Conservation (phyloP, 2,113 vertebrate species). For the Mohoua ochrocephala region DNA sequence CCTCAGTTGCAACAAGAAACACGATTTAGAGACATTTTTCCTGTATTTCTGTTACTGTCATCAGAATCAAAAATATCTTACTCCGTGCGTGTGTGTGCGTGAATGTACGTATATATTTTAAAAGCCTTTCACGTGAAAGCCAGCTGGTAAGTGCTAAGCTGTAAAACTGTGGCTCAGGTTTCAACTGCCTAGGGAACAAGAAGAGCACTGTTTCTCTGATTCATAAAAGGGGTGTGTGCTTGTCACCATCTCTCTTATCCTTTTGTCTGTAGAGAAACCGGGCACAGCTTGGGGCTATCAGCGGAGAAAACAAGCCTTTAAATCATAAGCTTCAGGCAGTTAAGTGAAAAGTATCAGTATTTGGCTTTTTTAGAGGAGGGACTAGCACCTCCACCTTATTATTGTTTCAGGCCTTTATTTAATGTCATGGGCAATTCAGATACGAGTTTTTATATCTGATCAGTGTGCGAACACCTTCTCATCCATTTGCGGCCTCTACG, state of each 20-base stretch:
- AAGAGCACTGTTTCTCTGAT: conserved; percentile 35
- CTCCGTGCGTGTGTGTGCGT: background rate
- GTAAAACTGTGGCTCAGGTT: conserved; percentile 42
- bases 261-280: conserved; percentile 19
- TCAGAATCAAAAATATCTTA: background rate
- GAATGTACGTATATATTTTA: background rate
- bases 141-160: conserved; percentile 34
- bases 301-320: conserved; percentile 24
- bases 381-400: background rate
- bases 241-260: conserved; percentile 40
- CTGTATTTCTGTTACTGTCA: background rate
- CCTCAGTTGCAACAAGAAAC: background rate
- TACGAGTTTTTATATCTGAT: accelerated
- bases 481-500: background rate
- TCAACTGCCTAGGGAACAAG: conserved; percentile 50
- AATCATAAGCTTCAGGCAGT: background rate
- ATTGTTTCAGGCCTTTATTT: background rate
- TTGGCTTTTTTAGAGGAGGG: background rate
- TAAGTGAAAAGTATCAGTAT: background rate
- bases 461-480: background rate
- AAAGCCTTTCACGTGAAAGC: conserved; percentile 32
- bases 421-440: background rate
- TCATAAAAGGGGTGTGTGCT: conserved; percentile 36
- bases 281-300: conserved; percentile 28
- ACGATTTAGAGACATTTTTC: background rate